Evolutionary conservation across 1,140 invertebrate genomes (phyloP).

Genomic region (Paracyclopina nana): DNA sequence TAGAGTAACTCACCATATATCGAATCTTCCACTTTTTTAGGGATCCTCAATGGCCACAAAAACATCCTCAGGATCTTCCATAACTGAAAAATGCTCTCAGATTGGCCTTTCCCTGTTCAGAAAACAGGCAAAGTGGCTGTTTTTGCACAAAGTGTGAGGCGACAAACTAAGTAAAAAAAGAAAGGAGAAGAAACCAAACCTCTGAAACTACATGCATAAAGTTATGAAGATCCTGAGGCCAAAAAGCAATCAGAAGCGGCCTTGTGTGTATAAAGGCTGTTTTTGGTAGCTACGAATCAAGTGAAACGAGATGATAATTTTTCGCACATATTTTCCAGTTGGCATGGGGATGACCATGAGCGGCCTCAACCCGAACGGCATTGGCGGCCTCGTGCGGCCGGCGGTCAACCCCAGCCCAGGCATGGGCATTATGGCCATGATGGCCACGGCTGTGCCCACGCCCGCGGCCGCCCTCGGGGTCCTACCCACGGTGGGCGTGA

Average conservation of each 20-base stretch:
- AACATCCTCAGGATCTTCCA: too few relatives aligned
- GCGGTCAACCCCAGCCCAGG: not conserved
- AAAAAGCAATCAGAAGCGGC: not conserved
- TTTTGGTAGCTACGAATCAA: not conserved
- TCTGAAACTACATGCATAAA: too few relatives aligned
- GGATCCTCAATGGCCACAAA: too few relatives aligned
- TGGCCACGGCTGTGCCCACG: slow-evolving; percentile 1
- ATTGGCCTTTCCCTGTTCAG: too few relatives aligned
- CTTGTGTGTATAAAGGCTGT: not conserved
- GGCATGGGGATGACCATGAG: not conserved
- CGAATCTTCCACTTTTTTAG: too few relatives aligned
- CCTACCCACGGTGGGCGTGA: not conserved
- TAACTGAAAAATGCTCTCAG: too few relatives aligned
- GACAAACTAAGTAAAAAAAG: too few relatives aligned
- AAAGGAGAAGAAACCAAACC: too few relatives aligned
- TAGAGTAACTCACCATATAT: too few relatives aligned
- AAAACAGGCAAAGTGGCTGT: too few relatives aligned
- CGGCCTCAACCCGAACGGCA: not conserved
- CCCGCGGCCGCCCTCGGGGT: not conserved
- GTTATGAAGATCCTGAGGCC: not conserved
- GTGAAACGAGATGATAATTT: not conserved
- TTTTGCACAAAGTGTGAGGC: too few relatives aligned
- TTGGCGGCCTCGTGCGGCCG: not conserved
- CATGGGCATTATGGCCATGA: slow-evolving; percentile 3
- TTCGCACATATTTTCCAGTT: not conserved